Percentiles rank a stretch among this genome's conserved stretches.
Conservation (phyloP, 2,113 vertebrate species). For the Sapayoa aenigma region DNA sequence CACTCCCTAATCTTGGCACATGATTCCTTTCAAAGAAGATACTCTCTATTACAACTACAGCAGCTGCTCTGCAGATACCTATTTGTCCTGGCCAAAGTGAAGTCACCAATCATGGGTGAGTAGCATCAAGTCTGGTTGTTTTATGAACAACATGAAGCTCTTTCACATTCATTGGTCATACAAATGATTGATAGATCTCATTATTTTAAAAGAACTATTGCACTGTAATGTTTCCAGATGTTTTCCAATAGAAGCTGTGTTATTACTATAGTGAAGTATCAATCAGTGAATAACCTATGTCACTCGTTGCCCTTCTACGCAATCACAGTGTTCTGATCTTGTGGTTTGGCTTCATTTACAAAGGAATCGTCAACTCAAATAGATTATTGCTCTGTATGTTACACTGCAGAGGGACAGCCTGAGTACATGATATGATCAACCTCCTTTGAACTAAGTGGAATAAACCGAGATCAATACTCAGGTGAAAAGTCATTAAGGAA, state of each 20-base stretch:
- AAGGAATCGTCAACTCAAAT: slow-evolving; percentile 19
- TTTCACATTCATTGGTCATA: slow-evolving; percentile 38
- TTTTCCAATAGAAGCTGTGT: slow-evolving; percentile 20
- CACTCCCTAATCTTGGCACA: slow-evolving; percentile 22
- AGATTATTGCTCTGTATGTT: not conserved
- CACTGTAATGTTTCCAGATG: slow-evolving; percentile 59
- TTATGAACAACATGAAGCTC: slow-evolving; percentile 41
- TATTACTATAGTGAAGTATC: slow-evolving; percentile 32
- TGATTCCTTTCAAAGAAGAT: slow-evolving; percentile 51
- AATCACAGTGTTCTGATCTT: slow-evolving; percentile 38
- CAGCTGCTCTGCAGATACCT: slow-evolving; percentile 65
- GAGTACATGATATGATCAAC: not conserved
- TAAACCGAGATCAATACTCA: not conserved
- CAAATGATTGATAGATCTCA: slow-evolving; percentile 52
- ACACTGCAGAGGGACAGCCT: not conserved
- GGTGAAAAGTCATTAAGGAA: not conserved
- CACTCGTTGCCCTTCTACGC: not conserved
- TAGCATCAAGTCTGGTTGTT: slow-evolving; percentile 26
- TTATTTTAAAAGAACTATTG: slow-evolving; percentile 51
- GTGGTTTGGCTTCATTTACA: slow-evolving; percentile 42
- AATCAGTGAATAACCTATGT: slow-evolving; percentile 49
- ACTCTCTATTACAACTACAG: slow-evolving; percentile 28
- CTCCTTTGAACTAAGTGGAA: not conserved
- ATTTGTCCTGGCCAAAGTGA: slow-evolving; percentile 55
- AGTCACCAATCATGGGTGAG: slow-evolving; percentile 24